phyloP scores from a whole-genome alignment of 2,797 vertebrate genomes.

The Glyptemys insculpta region DNA sequence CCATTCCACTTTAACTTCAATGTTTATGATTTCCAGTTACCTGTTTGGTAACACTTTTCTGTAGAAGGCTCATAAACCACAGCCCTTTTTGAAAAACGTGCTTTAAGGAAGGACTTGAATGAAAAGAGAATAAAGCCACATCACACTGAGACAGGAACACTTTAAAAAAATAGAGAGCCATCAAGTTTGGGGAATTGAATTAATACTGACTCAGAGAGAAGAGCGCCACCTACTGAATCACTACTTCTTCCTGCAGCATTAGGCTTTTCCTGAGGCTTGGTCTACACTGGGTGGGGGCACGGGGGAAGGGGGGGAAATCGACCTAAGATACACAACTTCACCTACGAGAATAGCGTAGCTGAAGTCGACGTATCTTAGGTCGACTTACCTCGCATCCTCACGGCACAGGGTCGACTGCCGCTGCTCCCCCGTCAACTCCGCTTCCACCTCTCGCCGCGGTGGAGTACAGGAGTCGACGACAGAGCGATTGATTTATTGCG shows the following conservation, averaged over 20 bases:
- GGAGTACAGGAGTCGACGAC: no score
- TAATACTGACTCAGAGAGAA: fast-evolving
- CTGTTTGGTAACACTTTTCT: not conserved
- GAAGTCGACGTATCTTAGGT: no score
- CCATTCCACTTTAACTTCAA: not conserved
- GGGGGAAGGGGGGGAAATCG: no score
- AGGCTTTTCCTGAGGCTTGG: not conserved
- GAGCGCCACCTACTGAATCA: fast-evolving
- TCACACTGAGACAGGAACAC: fast-evolving
- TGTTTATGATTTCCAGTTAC: not conserved
- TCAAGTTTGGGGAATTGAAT: fast-evolving
- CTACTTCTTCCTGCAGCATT: not conserved
- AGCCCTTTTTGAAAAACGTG: not conserved
- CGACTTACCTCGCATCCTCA: no score
- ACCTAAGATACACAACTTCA: no score
- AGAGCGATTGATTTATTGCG: no score
- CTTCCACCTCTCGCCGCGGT: no score
- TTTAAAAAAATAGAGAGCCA: not conserved
- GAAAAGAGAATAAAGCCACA: not conserved
- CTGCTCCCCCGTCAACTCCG: no score
- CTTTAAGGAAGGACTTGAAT: not conserved
- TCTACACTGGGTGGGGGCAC: no score
- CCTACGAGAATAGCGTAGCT: no score
- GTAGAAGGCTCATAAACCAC: not conserved
- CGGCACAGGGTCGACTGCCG: no score